A percentile compares a stretch with the other conserved stretches of the same genome.
Conservation (phyloP, 2,888 invertebrate genomes). For the Osmoderma eremita region DNA sequence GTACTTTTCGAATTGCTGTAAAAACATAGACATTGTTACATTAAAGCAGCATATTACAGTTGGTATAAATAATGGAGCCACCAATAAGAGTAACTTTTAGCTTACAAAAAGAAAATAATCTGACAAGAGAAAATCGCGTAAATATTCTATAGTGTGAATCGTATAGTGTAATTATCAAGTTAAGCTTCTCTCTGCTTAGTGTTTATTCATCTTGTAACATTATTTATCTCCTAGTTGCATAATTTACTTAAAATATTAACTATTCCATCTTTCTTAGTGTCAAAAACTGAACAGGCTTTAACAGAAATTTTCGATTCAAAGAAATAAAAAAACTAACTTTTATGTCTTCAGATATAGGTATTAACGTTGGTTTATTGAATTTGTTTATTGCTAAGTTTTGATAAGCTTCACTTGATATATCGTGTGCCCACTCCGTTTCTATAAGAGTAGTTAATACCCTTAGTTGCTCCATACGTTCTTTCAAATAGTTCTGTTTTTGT, state of each 20-base stretch:
- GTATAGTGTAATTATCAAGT: too few relatives aligned
- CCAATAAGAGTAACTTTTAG: too few relatives aligned
- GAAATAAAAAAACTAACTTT: conserved; percentile 31
- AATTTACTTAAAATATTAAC: too few relatives aligned
- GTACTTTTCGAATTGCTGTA: conserved; percentile 6
- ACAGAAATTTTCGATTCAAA: conserved; percentile 3
- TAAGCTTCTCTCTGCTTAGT: too few relatives aligned
- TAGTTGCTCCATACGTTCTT: conserved; percentile 16
- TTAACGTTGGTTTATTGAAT: conserved; percentile 45
- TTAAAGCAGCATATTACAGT: too few relatives aligned
- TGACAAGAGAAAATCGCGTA: too few relatives aligned
- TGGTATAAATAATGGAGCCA: background rate
- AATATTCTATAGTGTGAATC: too few relatives aligned
- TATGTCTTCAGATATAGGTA: conserved; percentile 43
- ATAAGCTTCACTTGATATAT: conserved; percentile 41
- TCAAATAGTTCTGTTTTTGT: conserved; percentile 29
- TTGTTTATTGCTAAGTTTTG: conserved; percentile 44
- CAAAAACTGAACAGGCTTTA: too few relatives aligned
- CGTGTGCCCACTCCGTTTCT: conserved; percentile 38
- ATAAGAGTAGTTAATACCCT: conserved; percentile 31
- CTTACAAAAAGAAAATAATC: too few relatives aligned
- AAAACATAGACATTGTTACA: too few relatives aligned
- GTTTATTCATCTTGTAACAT: conserved; percentile 28
- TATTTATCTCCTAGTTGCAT: background rate
- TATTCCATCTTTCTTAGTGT: too few relatives aligned